Base-by-base conservation (phyloP, 2,113 vertebrate species). In the Chaenogobius annularis region DNA sequence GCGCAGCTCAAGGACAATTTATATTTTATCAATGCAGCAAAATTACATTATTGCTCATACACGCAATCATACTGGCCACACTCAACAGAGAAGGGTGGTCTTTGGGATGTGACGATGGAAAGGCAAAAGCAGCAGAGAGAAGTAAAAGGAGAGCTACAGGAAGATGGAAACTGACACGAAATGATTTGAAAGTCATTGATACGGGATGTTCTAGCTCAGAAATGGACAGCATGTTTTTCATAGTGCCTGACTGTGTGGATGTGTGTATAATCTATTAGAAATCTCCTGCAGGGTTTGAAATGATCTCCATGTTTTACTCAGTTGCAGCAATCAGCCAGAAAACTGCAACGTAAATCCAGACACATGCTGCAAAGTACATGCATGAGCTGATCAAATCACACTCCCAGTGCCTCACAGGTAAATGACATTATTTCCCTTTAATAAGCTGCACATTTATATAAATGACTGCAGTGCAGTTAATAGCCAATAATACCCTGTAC, bases 1-100 rank as follows among this genome's bases (percentile, higher is more conserved):
- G 96, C 95, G 95, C 94, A 94, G 96, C 97, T 96, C 96, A 97
- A 98, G 96, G 95, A 98, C 97, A 97, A 98, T 98, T 98, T 98
- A 95, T 97, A 96, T 98, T 98, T 99, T 96, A 98, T 97, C 96
- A 98, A 98, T 98, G 97, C 95, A 93, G 95, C 93, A 93, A 96
- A 99, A 99, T 98, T 96, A 97, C 95, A 96, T 99, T 98, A 98
- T 95, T 94, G 96, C 94, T 95, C 92, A 93, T 95, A 94, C 95
- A 95, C 94, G 95, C 97, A 99, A 98, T 99, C 96, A 97, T 93
- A 95, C 95, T 96, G 96, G 95, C 96, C 95, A 96, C 96, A 98
- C 96, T 97, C 95, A 92, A 93, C 86, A 46, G 68, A 65, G 72
- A 74, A 66, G 64, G 61, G 20, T 22, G 40, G 64, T 66, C 43